These are phyloP conservation scores for Philereme vetulata DNA, from an alignment of 2,888 invertebrate species.

Conservation along the genomic window DNA sequence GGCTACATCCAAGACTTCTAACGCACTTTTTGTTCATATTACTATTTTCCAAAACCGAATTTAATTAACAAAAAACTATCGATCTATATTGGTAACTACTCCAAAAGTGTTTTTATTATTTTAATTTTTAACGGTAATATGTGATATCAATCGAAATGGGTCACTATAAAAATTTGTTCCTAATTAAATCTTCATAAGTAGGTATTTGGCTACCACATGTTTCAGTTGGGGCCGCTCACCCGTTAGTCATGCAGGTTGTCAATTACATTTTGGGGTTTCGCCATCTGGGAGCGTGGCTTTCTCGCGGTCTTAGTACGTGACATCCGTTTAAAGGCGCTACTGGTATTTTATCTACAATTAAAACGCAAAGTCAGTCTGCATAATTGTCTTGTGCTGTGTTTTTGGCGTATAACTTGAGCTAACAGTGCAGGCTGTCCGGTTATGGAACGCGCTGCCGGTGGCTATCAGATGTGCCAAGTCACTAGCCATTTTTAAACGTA, in stretches of 20 bases:
- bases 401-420: background rate
- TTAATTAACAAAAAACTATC: background rate
- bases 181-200: conserved; percentile 3
- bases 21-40: conserved; percentile 7
- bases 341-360: conserved; percentile 26
- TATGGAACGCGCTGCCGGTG: too few species aligned
- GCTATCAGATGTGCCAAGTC: too few species aligned
- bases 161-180: conserved; percentile 5
- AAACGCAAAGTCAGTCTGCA: conserved; percentile 6
- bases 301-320: conserved; percentile 58
- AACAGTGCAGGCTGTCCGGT: too few species aligned
- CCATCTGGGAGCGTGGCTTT: conserved; percentile 58
- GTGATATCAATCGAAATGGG: background rate
- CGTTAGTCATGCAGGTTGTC: conserved; percentile 32
- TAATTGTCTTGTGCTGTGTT: background rate
- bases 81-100: too few species aligned
- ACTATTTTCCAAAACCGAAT: background rate
- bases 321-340: conserved; percentile 57
- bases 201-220: conserved; percentile 10
- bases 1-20: conserved; percentile 20
- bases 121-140: too few species aligned
- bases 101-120: too few species aligned
- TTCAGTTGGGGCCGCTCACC: conserved; percentile 10
- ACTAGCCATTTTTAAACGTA: too few species aligned
- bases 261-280: conserved; percentile 49